Evolutionary conservation across 2,888 invertebrate genomes (phyloP).

Genomic region (Mythimna lalbum): DNA sequence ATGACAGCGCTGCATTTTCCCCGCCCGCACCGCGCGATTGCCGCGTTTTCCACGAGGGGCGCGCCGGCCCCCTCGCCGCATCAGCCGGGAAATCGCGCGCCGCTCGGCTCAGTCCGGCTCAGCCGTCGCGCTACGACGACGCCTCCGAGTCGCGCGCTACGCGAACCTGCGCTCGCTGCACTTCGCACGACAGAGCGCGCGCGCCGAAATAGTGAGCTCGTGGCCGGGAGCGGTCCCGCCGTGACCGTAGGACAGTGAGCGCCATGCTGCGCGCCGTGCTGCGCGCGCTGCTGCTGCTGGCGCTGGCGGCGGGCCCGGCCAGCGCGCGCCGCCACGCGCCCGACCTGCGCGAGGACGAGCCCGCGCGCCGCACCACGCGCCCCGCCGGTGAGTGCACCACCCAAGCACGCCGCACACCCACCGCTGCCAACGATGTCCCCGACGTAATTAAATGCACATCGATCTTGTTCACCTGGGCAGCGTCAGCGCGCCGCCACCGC

Average conservation of each 20-base stretch:
- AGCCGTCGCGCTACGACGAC: constrained; percentile 87
- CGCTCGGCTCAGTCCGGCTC: constrained; percentile 87
- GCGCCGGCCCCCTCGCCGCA: constrained; percentile 85
- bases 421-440: constrained; percentile 74
- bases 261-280: constrained; percentile 77
- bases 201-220: constrained; percentile 89
- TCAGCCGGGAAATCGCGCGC: constrained; percentile 87
- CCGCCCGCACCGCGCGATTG: constrained; percentile 83
- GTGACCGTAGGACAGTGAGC: constrained; percentile 72
- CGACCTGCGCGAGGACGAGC: constrained; percentile 92
- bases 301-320: constrained; percentile 80
- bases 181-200: constrained; percentile 76
- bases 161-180: constrained; percentile 79
- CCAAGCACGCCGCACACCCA: constrained; percentile 78
- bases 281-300: constrained; percentile 84
- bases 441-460: constrained; percentile 76
- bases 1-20: constrained; percentile 83
- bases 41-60: constrained; percentile 88
- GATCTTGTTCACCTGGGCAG: constrained; percentile 59
- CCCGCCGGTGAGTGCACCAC: constrained; percentile 92
- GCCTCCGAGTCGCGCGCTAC: constrained; percentile 80
- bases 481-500: constrained; percentile 47
- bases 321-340: constrained; percentile 91
- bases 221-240: constrained; percentile 79
- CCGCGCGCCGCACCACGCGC: constrained; percentile 91